Evolutionary conservation across 2,113 vertebrate genomes (phyloP).

Genomic region (Malurus melanocephalus): DNA sequence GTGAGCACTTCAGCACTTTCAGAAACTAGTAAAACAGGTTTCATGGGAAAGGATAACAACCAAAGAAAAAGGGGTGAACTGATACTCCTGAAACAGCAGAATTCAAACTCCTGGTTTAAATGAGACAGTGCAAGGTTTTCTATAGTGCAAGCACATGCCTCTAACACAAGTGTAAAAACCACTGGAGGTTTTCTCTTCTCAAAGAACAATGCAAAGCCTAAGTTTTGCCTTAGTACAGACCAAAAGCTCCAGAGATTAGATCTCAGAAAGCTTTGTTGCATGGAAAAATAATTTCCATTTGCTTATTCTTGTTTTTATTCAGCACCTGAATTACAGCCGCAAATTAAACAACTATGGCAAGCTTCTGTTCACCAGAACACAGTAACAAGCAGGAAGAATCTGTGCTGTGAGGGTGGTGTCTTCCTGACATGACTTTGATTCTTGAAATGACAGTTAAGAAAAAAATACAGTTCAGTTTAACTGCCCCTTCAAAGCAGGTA

Average conservation of each 20-base stretch:
- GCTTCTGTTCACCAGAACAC: not conserved
- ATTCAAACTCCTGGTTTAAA: not conserved
- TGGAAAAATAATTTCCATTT: not conserved
- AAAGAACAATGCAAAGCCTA: not conserved
- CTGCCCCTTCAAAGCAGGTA: not conserved
- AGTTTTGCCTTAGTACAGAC: not conserved
- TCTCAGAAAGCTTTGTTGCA: not conserved
- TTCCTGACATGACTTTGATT: conserved; percentile 9
- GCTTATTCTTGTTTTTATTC: not conserved
- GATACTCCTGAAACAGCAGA: not conserved
- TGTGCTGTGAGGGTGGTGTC: not conserved
- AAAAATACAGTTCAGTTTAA: not conserved
- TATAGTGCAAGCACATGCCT: not conserved
- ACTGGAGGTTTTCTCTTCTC: not conserved
- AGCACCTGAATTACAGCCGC: not conserved
- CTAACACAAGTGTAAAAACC: not conserved
- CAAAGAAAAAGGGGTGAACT: not conserved
- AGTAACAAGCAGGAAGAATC: not conserved
- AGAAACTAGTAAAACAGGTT: not conserved
- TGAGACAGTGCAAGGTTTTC: not conserved
- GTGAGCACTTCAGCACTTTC: not conserved
- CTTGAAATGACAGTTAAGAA: conserved; percentile 3
- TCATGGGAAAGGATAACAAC: not conserved
- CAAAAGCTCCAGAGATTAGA: not conserved
- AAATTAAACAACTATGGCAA: not conserved